Evolutionary conservation across 2,797 vertebrate genomes (phyloP).

Genomic region (Cynopterus sphinx): DNA sequence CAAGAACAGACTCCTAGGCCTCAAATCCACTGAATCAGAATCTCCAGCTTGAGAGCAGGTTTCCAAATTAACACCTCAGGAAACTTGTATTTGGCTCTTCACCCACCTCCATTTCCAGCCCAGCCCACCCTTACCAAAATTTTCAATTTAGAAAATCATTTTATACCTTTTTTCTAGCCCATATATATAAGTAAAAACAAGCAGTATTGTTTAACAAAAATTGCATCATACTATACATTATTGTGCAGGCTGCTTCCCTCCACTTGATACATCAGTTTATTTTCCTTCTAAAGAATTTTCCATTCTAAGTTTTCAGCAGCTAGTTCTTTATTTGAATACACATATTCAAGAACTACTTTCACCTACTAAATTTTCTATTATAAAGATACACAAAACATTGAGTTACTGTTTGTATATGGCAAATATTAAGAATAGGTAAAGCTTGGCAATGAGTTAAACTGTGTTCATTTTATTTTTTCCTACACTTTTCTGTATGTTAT

Average conservation of each 20-base stretch:
- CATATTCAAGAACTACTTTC: conserved; percentile 4
- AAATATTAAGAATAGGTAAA: neutral
- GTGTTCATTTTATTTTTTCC: neutral
- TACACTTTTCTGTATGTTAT: neutral
- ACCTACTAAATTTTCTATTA: conserved; percentile 25
- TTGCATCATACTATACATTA: neutral
- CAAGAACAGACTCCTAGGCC: neutral
- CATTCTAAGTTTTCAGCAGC: neutral
- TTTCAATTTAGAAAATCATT: neutral
- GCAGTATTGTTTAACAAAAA: neutral
- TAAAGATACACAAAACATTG: neutral
- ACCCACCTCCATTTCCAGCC: neutral
- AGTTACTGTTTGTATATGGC: neutral
- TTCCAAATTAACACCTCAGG: neutral
- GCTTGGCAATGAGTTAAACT: neutral
- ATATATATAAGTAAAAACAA: neutral
- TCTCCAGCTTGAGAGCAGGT: neutral
- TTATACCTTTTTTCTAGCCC: neutral
- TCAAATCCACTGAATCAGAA: neutral
- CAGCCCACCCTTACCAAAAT: neutral
- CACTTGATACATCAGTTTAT: neutral
- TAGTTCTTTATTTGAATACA: neutral
- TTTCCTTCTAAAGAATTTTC: neutral
- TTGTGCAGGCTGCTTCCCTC: neutral
- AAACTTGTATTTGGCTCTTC: neutral